Base-by-base conservation (phyloP, 2,888 invertebrate genomes). In the Ormyrus nitidulus region DNA sequence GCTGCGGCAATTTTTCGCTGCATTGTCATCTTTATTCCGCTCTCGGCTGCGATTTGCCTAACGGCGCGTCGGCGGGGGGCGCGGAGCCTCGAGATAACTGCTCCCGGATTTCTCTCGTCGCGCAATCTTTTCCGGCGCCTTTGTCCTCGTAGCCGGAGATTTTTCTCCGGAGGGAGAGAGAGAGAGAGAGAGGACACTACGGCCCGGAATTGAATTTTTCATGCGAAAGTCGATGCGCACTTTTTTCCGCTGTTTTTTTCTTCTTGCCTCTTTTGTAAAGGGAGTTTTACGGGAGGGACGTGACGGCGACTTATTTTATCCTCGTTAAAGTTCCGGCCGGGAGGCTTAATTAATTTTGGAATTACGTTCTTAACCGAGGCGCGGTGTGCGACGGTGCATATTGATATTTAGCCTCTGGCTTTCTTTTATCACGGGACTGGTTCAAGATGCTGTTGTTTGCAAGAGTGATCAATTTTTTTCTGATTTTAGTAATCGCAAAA, bases 1-100 rank as follows among this genome's bases (percentile, higher is more conserved):
- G 81, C 82, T 82, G 81, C 79, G 79, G 81, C 80, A 83, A 83
- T 83, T 82, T 83, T 82, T 83, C 80, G 77, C 82, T 81, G 82
- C 81, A 83, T 84, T 83, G 84, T 83, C 83, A 84, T 83, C 84
- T 85, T 84, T 83, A 84, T 85, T 83, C 83, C 83, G 73, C 79
- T 84, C 79, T 79, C 74, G 82, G 82, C 77, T 83, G 77, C 83
- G 85, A 83, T 85, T 85, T 83, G 82, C 83, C 82, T 80, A 78
- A 79, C 79, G 81, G 82, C 70, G 19, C 75, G 78, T 19, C 19
- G 19, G 6, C 72, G 19, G 19, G 19, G 19, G 1, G 19, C 19
- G 19, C 19, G 19, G 51, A 59, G 46, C 73, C 13, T 54, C 48
- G 6, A 65, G 73, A 73, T 73, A 73, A 73, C 73, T 56, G 54